Conservation (phyloP, 1,140 invertebrate species). For the Musca vetustissima region DNA sequence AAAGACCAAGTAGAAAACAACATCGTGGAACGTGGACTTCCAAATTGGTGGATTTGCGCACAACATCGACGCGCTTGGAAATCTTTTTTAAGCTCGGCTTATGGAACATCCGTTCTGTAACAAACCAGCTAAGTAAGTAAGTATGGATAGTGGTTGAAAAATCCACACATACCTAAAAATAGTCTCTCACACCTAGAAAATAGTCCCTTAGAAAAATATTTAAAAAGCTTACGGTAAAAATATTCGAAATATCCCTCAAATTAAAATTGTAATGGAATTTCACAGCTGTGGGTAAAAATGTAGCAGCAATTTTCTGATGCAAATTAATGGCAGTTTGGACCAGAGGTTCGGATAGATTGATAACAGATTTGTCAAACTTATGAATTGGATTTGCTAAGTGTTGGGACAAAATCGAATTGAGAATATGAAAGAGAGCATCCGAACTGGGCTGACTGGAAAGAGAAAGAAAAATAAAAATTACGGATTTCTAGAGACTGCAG, state of each 20-base stretch:
- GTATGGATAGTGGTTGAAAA: too few relatives aligned
- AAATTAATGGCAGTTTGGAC: constrained; percentile 73
- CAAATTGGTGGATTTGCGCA: too few relatives aligned
- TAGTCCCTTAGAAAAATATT: too few relatives aligned
- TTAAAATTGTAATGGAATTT: constrained; percentile 97
- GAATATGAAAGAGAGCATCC: constrained; percentile 83
- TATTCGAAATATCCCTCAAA: constrained; percentile 87
- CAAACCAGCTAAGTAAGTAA: too few relatives aligned
- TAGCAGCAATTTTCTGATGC: constrained; percentile 73
- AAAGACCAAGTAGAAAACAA: too few relatives aligned
- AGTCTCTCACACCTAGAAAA: too few relatives aligned
- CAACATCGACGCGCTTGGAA: too few relatives aligned
- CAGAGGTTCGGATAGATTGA: constrained; percentile 62
- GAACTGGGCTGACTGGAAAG: constrained; percentile 73
- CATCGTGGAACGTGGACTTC: too few relatives aligned
- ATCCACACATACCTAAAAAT: too few relatives aligned
- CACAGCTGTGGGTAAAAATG: constrained; percentile 86
- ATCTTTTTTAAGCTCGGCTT: too few relatives aligned
- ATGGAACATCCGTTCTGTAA: too few relatives aligned
- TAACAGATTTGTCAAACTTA: constrained; percentile 57
- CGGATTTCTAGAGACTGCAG: too few relatives aligned
- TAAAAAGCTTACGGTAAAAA: constrained; percentile 78
- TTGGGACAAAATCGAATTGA: constrained; percentile 77
- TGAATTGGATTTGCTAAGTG: constrained; percentile 68
- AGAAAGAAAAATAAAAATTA: neutral